These are phyloP conservation scores for Halcyon leucocephala DNA, from an alignment of 2,797 vertebrate genomes.

Conservation along the genomic window DNA sequence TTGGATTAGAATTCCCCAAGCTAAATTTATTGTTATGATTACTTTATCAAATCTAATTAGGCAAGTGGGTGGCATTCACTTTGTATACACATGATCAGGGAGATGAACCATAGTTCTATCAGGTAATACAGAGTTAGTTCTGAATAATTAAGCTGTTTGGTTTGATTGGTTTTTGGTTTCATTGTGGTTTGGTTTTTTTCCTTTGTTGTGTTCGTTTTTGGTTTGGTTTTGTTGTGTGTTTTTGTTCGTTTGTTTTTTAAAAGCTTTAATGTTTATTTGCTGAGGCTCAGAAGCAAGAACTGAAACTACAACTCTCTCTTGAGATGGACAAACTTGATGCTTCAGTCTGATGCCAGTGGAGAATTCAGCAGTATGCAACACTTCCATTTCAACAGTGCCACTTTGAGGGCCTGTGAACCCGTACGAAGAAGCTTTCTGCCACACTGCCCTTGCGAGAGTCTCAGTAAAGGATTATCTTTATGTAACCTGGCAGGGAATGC, in stretches of 20 bases:
- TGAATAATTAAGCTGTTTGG: neutral
- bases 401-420: neutral
- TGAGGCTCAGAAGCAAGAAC: slow-evolving; percentile 47
- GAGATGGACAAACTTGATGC: slow-evolving; percentile 37
- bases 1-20: neutral
- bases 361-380: neutral
- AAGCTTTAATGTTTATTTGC: slow-evolving; percentile 32
- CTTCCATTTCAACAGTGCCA: neutral
- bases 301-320: slow-evolving; percentile 3
- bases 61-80: neutral
- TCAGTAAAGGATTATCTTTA: neutral
- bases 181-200: neutral
- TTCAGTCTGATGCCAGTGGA: slow-evolving; percentile 16
- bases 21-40: neutral
- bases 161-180: neutral
- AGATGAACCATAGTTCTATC: neutral
- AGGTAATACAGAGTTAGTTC: neutral
- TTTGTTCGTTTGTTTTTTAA: neutral
- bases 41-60: neutral
- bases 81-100: neutral
- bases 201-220: no score
- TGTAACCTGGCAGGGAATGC: slow-evolving; percentile 19
- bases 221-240: no score
- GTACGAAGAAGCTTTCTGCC: neutral
- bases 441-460: neutral